A percentile compares a stretch with the other conserved stretches of the same genome.
Conservation (phyloP, 2,888 invertebrate genomes). For the Lasioglossum villosulum region DNA sequence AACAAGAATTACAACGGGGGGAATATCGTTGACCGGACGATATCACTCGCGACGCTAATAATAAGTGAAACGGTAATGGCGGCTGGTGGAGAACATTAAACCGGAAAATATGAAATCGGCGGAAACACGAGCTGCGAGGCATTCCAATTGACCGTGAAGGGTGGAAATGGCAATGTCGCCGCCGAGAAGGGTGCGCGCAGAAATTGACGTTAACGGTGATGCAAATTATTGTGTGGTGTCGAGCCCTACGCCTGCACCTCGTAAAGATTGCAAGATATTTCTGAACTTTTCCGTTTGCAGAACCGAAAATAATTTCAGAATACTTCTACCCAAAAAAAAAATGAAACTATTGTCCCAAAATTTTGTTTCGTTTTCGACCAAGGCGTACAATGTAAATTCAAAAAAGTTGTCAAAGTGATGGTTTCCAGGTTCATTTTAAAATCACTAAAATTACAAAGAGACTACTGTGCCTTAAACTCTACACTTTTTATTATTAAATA, state of each 20-base stretch:
- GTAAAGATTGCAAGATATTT: neutral
- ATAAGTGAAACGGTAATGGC: conserved; percentile 39
- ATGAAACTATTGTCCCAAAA: neutral
- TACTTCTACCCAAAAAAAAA: neutral
- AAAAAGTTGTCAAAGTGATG: neutral
- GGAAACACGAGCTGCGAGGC: neutral
- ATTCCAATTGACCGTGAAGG: neutral
- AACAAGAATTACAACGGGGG: conserved; percentile 28
- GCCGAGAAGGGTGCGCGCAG: neutral
- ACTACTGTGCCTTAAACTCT: too few species aligned
- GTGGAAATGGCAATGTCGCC: neutral
- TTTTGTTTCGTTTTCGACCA: neutral
- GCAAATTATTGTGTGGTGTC: neutral
- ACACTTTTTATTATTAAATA: too few species aligned
- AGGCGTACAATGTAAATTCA: neutral
- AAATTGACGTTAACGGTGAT: conserved; percentile 7
- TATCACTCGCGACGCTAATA: conserved; percentile 22
- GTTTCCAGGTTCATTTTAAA: neutral
- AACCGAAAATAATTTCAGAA: neutral
- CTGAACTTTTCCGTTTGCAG: neutral
- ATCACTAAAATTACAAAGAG: neutral
- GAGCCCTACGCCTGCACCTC: neutral
- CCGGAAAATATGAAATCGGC: conserved; percentile 25
- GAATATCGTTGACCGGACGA: conserved; percentile 18
- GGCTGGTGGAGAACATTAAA: neutral